These are phyloP conservation scores for Zaprionus obscuricornis DNA, from an alignment of 2,888 invertebrate genomes.

Conservation along the genomic window DNA sequence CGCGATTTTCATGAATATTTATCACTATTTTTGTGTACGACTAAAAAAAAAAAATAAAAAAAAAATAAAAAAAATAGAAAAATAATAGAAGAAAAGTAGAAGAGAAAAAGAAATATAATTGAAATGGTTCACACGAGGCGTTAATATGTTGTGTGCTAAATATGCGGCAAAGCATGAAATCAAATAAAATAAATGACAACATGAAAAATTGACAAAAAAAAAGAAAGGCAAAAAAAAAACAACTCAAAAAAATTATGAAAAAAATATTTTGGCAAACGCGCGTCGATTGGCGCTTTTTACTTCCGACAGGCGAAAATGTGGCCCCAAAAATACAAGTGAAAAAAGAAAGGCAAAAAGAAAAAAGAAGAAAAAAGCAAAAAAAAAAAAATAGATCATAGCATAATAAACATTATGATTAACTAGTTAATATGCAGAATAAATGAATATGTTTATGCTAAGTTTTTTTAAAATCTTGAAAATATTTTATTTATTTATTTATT, in stretches of 20 bases:
- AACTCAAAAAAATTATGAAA: not conserved
- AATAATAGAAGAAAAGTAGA: too few species aligned
- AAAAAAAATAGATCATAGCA: not conserved
- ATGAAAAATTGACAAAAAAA: constrained; percentile 11
- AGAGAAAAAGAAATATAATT: constrained; percentile 7
- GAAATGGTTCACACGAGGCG: constrained; percentile 28
- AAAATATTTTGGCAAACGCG: constrained; percentile 30
- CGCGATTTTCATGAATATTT: constrained; percentile 14
- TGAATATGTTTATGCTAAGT: too few species aligned
- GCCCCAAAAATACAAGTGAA: constrained; percentile 12
- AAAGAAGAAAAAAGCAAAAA: not conserved
- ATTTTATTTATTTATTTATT: not conserved
- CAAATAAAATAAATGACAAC: constrained; percentile 28
- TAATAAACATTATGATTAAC: not conserved
- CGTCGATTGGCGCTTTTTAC: constrained; percentile 25
- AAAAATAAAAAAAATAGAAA: not conserved
- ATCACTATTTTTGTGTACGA: constrained; percentile 14
- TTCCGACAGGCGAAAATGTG: constrained; percentile 22
- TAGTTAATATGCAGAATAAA: too few species aligned
- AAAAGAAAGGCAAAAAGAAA: not conserved
- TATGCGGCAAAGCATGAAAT: constrained; percentile 36
- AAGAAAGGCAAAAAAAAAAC: not conserved
- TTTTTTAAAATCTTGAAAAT: too few species aligned
- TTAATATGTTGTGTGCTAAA: constrained; percentile 28
- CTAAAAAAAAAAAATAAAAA: not conserved